Evolutionary conservation across 2,797 vertebrate genomes (phyloP), one percentile per base, ranked within the genome.

Genomic region (Rhinatrema bivittatum): DNA sequence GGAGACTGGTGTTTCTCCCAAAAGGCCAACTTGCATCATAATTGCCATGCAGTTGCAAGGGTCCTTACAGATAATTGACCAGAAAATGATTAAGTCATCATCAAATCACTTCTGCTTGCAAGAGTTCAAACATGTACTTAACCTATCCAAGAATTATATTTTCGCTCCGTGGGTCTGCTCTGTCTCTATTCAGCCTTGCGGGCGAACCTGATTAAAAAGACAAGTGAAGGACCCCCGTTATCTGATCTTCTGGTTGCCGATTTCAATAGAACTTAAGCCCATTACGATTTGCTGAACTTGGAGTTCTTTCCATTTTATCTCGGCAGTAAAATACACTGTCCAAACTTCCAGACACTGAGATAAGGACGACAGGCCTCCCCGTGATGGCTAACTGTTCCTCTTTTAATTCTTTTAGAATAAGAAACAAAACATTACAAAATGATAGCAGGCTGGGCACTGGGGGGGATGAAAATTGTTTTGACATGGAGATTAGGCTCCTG

Each of bases 41-140:
- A 90, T 88, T 88, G 83, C 82, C 68, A 70, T 76, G 76, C 77
- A 86, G 82, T 85, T 82, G 79, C 79, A 80, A 87, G 84, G 80
- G 83, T 85, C 84, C 85, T 87, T 80, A 89, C 89, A 91, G 88
- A 93, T 95, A 95, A 95, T 95, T 95, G 90, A 96, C 87, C 91
- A 92, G 90, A 94, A 94, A 94, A 94, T 93, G 88, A 96, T 97
- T 95, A 94, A 97, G 93, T 94, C 93, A 93, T 97, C 91, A 95
- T 93, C 87, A 89, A 88, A 90, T 91, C 85, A 85, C 87, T 91
- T 89, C 80, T 85, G 90, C 88, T 91, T 86, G 82, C 86, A 84
- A 91, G 92, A 91, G 90, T 93, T 95, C 90, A 92, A 93, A 95
- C 91, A 91, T 92, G 92, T 96, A 96, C 91, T 96, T 97, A 97